phyloP scores from a whole-genome alignment of 2,113 vertebrate genomes.

The Seriola aureovittata region DNA sequence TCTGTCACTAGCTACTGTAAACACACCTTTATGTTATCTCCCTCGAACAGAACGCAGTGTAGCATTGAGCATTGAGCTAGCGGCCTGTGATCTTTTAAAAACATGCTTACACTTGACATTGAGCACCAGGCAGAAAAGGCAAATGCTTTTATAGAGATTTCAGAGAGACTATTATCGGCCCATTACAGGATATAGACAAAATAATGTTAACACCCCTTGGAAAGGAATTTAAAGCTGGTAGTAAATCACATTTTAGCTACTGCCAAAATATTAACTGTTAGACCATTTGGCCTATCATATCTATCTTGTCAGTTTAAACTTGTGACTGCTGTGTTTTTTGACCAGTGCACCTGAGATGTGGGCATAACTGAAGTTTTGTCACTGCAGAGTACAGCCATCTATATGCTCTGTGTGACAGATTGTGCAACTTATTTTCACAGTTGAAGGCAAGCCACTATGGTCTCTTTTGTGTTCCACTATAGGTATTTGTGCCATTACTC shows the following conservation, averaged over 20 bases:
- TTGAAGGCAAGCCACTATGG: not conserved
- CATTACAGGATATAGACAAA: not conserved
- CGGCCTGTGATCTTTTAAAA: not conserved
- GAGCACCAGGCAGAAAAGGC: not conserved
- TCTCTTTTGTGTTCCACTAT: not conserved
- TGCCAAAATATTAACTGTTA: not conserved
- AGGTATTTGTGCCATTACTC: not conserved
- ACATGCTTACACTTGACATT: not conserved
- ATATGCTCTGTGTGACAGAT: not conserved
- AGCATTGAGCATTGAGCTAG: constrained; percentile 11
- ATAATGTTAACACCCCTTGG: not conserved
- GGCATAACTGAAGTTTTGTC: not conserved
- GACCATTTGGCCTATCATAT: not conserved
- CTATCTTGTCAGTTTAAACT: not conserved
- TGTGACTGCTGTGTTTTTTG: not conserved
- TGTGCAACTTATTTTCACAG: not conserved
- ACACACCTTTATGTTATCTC: constrained; percentile 16
- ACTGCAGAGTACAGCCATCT: not conserved
- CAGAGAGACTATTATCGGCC: not conserved
- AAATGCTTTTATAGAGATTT: not conserved
- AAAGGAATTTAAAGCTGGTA: not conserved
- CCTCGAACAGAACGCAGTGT: not conserved
- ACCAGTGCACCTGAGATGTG: not conserved
- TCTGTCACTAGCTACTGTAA: constrained; percentile 26
- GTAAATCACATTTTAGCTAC: not conserved